A percentile compares a stretch with the other conserved stretches of the same genome.
Conservation (phyloP, 2,888 invertebrate genomes). For the Macaria notata region DNA sequence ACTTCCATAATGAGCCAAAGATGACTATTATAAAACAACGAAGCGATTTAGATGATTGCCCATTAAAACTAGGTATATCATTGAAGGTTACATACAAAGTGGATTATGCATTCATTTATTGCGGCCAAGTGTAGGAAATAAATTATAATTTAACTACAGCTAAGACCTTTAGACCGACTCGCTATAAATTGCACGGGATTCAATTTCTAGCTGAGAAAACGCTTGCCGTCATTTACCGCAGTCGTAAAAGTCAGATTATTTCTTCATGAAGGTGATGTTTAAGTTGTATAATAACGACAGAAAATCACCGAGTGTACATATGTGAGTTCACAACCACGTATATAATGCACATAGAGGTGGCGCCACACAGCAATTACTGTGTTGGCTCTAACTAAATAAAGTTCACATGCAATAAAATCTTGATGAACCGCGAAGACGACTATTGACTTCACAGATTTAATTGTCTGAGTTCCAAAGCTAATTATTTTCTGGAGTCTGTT, state of each 20-base stretch:
- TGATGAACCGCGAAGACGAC: slow-evolving; percentile 50
- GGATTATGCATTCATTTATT: neutral
- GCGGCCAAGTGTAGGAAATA: neutral
- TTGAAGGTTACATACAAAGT: slow-evolving; percentile 43
- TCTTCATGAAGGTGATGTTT: too few species aligned
- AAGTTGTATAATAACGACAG: too few species aligned
- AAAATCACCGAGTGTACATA: too few species aligned
- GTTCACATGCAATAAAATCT: slow-evolving; percentile 51
- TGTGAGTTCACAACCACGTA: slow-evolving; percentile 10
- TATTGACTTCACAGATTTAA: slow-evolving; percentile 41
- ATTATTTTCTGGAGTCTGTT: slow-evolving; percentile 36
- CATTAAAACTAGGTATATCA: slow-evolving; percentile 41
- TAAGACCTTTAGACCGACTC: too few species aligned
- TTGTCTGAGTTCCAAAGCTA: slow-evolving; percentile 43
- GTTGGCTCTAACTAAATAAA: slow-evolving; percentile 51
- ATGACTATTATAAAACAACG: slow-evolving; percentile 57
- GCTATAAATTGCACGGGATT: too few species aligned
- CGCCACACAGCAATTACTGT: slow-evolving; percentile 56
- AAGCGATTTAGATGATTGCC: slow-evolving; percentile 55
- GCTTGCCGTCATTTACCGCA: too few species aligned
- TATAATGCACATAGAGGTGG: slow-evolving; percentile 44
- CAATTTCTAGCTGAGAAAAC: too few species aligned
- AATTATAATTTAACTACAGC: too few species aligned
- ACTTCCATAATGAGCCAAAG: slow-evolving; percentile 48
- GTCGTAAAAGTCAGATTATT: too few species aligned